These are phyloP conservation scores for Scaptomyza tumidula DNA, from an alignment of 2,888 invertebrate genomes.

Conservation along the genomic window DNA sequence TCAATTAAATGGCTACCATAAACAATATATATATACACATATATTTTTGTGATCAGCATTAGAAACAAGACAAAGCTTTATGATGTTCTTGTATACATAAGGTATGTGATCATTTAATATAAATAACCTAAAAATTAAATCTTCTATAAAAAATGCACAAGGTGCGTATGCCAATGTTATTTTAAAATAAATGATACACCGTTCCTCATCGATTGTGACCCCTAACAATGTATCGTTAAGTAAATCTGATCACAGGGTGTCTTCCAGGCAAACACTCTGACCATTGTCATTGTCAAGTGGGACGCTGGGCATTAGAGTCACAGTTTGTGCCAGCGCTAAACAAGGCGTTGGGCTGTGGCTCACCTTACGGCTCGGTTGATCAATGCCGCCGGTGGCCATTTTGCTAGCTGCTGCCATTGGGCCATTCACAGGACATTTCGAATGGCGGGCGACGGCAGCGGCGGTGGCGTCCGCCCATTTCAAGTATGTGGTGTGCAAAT, in stretches of 20 bases:
- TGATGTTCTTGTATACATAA: no score
- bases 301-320: background rate
- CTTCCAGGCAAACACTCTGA: background rate
- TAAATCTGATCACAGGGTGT: background rate
- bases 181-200: background rate
- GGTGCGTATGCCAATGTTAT: background rate
- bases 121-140: no score
- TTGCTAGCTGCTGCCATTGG: background rate
- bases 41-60: background rate
- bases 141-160: no score
- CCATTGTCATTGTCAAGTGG: conserved; percentile 11
- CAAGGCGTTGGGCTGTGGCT: background rate
- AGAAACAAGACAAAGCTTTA: background rate
- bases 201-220: no score
- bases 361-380: conserved; percentile 24
- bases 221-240: no score
- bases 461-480: conserved; percentile 15
- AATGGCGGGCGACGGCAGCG: background rate
- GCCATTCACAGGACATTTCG: conserved; percentile 10
- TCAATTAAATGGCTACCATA: background rate
- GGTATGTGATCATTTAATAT: no score
- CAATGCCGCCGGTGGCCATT: conserved; percentile 18
- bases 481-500: conserved; percentile 61
- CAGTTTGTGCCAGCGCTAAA: background rate
- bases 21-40: background rate